Conservation (phyloP, 2,113 vertebrate genomes). For the Halcyon senegalensis region DNA sequence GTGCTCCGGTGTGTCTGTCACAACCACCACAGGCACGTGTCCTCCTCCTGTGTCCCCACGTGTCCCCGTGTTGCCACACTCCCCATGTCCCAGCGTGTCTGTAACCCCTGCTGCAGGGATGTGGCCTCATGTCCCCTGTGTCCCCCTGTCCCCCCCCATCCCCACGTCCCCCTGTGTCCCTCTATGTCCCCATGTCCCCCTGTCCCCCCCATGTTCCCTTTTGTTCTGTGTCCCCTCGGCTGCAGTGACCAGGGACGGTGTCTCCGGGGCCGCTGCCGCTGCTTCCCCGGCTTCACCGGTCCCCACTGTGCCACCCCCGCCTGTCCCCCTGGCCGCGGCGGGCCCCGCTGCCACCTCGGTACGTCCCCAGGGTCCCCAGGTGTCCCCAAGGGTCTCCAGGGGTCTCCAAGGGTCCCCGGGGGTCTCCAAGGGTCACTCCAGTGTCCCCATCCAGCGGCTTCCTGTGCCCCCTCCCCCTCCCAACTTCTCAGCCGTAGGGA, state of each 20-base stretch:
- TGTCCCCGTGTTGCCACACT: too few relatives aligned
- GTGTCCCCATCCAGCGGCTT: background rate
- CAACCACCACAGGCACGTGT: too few relatives aligned
- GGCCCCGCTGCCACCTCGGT: background rate
- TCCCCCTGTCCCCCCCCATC: too few relatives aligned
- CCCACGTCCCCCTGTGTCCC: too few relatives aligned
- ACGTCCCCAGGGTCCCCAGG: background rate
- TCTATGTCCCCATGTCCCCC: background rate
- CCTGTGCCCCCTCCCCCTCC: too few relatives aligned
- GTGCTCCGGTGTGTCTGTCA: too few relatives aligned
- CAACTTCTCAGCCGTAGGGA: accelerated
- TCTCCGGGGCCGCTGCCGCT: background rate
- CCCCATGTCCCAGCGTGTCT: too few relatives aligned
- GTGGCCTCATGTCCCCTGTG: too few relatives aligned
- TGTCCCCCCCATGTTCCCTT: background rate
- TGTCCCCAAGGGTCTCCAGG: background rate
- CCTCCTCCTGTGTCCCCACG: too few relatives aligned
- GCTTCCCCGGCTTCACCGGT: background rate
- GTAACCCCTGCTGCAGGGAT: too few relatives aligned
- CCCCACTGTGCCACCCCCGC: background rate
- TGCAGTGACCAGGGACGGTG: constrained; percentile 1
- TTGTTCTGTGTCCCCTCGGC: background rate
- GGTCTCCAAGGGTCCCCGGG: too few relatives aligned
- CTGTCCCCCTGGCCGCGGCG: too few relatives aligned
- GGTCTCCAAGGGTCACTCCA: background rate